phyloP scores from a whole-genome alignment of 2,888 invertebrate genomes.

The Seira musarum region DNA sequence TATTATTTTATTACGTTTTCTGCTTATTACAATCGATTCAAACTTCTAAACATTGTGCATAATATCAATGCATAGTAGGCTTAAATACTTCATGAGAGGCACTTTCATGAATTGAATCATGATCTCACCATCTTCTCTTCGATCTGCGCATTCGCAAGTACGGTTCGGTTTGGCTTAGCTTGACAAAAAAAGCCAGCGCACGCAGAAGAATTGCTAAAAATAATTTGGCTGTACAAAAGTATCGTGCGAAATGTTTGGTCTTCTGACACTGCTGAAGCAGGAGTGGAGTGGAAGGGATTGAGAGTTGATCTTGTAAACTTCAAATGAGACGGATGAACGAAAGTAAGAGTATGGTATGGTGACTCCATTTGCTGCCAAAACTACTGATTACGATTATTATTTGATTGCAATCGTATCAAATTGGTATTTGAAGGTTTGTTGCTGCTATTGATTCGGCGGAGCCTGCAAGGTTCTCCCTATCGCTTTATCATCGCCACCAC shows the following conservation, averaged over 20 bases:
- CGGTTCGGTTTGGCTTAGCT: too few relatives aligned
- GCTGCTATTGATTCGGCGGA: slow-evolving; percentile 54
- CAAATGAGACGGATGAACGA: slow-evolving; percentile 10
- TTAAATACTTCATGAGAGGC: too few relatives aligned
- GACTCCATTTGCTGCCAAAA: slow-evolving; percentile 37
- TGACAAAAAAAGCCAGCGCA: too few relatives aligned
- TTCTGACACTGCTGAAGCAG: neutral
- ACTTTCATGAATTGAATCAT: too few relatives aligned
- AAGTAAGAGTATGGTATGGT: slow-evolving; percentile 16
- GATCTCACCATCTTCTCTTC: too few relatives aligned
- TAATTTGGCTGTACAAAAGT: too few relatives aligned
- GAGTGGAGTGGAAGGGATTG: slow-evolving; percentile 28
- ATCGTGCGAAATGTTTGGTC: too few relatives aligned
- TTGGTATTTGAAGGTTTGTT: slow-evolving; percentile 61
- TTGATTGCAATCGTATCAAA: slow-evolving; percentile 62
- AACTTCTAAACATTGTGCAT: neutral
- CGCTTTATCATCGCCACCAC: slow-evolving; percentile 50
- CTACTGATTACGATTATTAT: slow-evolving; percentile 42
- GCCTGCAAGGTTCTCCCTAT: slow-evolving; percentile 53
- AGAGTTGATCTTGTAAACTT: slow-evolving; percentile 47
- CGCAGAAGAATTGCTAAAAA: too few relatives aligned
- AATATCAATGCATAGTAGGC: neutral
- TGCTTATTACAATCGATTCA: neutral
- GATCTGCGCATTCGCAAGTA: too few relatives aligned
- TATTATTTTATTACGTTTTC: neutral